These are phyloP conservation scores for Chaetodon trifascialis DNA, from an alignment of 2,113 vertebrate species.

Conservation along the genomic window DNA sequence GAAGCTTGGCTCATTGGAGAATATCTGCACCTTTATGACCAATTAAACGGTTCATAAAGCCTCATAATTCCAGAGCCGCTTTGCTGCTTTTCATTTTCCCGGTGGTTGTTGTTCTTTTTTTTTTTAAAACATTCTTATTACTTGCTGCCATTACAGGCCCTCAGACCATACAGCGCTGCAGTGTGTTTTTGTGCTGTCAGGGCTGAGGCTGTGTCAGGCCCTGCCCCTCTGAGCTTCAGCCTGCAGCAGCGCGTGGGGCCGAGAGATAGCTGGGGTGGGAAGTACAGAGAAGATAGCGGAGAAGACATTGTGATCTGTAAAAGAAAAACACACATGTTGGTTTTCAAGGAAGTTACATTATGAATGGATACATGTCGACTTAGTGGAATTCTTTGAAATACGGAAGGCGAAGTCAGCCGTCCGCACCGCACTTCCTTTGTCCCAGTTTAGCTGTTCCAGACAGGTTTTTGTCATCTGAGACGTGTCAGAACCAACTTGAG, in stretches of 20 bases:
- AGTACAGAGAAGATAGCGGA: slow-evolving; percentile 26
- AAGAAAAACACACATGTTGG: slow-evolving; percentile 15
- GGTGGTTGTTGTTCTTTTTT: background rate
- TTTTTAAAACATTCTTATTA: background rate
- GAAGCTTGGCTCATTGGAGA: background rate
- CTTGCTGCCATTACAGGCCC: slow-evolving; percentile 6
- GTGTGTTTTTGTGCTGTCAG: slow-evolving; percentile 27
- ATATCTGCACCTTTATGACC: slow-evolving; percentile 45
- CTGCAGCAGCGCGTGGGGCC: slow-evolving; percentile 27
- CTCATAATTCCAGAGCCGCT: background rate
- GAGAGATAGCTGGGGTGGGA: slow-evolving; percentile 57
- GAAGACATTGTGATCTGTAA: slow-evolving; percentile 14
- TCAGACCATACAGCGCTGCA: background rate
- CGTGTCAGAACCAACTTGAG: background rate
- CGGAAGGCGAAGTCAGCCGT: background rate
- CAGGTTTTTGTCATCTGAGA: background rate
- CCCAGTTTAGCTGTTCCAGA: background rate
- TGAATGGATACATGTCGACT: background rate
- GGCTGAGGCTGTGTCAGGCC: background rate
- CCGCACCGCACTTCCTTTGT: background rate
- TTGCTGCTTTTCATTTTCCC: slow-evolving; percentile 18
- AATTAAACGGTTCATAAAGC: slow-evolving; percentile 48
- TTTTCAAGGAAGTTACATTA: background rate
- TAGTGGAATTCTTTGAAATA: background rate
- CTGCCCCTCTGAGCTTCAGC: background rate